Base-by-base conservation (phyloP, 2,113 vertebrate species). In the Pleuronectes platessa region DNA sequence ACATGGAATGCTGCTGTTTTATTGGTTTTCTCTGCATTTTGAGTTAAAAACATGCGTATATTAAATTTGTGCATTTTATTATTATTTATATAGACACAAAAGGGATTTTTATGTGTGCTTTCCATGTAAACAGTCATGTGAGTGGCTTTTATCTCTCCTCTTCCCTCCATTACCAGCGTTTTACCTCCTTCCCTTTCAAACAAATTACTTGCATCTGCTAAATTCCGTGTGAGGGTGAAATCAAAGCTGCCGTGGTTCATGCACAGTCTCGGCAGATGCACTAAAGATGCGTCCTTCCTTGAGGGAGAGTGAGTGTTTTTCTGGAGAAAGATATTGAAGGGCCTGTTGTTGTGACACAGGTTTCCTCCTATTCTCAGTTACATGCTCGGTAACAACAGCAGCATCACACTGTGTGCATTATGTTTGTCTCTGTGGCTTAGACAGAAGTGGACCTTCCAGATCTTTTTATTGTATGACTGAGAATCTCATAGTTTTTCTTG, bases 161-260 rank as follows among this genome's bases (percentile, higher is more conserved):
- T 79, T 84, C 76, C 64, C 21, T 85, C 78, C 70, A 88, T 90
- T 88, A 85, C 60, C 55, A 56, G 26, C 37, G 74, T 82, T 83
- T 84, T 76, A 81, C 83, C 67, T 78, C 60, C 72, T 71, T 79
- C 58, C 69, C 66, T 54, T 54, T 75, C 59, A 84, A 89, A 84
- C 81, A 91, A 90, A 92, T 90, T 82, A 84, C 65, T 69, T 9
- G 8, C 63, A 84, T 71, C 53, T 68, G 68, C 77, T 84, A 83
- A 85, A 71, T 79, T 76, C 78, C 56, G 24, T 21, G 68, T 37
- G 70, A 68, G 35, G 72, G 61, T 72, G 55, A 79, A 86, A 89
- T 91, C 88, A 86, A 21, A 14, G 45, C 80, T 88, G 73, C 73
- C 47, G 61, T 47, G 45, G 45, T 47, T 47, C 12, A 17, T 47